phyloP scores from a whole-genome alignment of 2,797 vertebrate genomes.

The Chelonia mydas region DNA sequence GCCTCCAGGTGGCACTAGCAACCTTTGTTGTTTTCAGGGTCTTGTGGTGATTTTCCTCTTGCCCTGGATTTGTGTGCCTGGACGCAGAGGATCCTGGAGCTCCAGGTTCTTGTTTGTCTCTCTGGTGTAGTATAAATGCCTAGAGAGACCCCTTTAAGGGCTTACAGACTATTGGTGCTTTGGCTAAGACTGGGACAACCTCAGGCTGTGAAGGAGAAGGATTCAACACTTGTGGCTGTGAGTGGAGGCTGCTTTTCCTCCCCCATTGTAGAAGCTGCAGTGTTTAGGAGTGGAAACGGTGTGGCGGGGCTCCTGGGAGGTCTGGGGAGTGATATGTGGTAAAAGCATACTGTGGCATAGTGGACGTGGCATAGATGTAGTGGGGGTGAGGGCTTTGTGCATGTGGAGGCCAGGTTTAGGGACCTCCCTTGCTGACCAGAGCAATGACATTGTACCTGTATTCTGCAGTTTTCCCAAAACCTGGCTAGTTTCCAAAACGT shows the following conservation, averaged over 20 bases:
- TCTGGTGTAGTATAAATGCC: neutral
- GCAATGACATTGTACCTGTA: accelerated
- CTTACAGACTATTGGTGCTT: neutral
- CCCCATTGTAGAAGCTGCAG: neutral
- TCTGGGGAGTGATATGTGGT: neutral
- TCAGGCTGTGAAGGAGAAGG: neutral
- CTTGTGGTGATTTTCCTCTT: neutral
- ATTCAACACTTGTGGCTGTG: neutral
- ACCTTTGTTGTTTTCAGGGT: neutral
- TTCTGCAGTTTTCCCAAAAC: slow-evolving; percentile 23
- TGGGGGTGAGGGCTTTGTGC: neutral
- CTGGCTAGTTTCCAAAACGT: neutral
- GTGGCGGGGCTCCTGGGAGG: neutral
- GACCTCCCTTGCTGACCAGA: neutral
- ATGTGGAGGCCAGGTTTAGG: neutral
- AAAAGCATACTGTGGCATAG: neutral
- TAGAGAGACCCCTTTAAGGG: neutral
- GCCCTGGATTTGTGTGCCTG: neutral
- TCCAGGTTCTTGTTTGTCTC: neutral
- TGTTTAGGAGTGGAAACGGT: neutral
- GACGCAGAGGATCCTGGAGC: neutral
- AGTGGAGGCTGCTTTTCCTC: neutral
- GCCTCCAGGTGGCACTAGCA: slow-evolving; percentile 68
- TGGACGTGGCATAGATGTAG: neutral
- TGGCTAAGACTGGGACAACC: slow-evolving; percentile 1